phyloP scores from a whole-genome alignment of 2,113 vertebrate genomes.

The Ondatra zibethicus region DNA sequence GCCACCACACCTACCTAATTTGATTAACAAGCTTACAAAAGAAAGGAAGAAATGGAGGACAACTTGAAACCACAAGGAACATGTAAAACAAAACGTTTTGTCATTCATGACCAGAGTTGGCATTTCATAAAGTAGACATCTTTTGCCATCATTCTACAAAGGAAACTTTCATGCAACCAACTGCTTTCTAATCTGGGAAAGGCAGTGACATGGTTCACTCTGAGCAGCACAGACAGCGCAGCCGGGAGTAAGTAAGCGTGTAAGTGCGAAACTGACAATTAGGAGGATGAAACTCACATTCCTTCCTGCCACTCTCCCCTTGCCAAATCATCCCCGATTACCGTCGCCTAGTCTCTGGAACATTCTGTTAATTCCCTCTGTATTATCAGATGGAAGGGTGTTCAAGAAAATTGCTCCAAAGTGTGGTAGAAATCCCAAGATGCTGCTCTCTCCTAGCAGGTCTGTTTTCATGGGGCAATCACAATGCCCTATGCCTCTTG shows the following conservation, averaged over 20 bases:
- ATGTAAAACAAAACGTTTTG: background rate
- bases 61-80: conserved; percentile 14
- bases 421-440: background rate
- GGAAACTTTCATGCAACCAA: conserved; percentile 11
- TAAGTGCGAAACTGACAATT: background rate
- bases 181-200: conserved; percentile 28
- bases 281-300: conserved; percentile 8
- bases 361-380: conserved; percentile 21
- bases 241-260: background rate
- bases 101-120: conserved; percentile 42
- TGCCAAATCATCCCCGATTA: background rate
- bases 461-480: background rate
- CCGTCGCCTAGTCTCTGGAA: conserved; percentile 8
- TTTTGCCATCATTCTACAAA: conserved; percentile 51
- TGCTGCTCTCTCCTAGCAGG: background rate
- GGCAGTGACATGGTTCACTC: background rate
- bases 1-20: background rate
- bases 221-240: background rate
- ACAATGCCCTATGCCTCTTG: background rate
- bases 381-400: conserved; percentile 1
- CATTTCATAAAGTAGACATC: conserved; percentile 49
- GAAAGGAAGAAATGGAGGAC: conserved; percentile 23
- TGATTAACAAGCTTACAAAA: background rate
- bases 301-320: background rate
- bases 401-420: background rate